Conservation (phyloP, 2,113 vertebrate genomes). For the Empidonax alnorum region DNA sequence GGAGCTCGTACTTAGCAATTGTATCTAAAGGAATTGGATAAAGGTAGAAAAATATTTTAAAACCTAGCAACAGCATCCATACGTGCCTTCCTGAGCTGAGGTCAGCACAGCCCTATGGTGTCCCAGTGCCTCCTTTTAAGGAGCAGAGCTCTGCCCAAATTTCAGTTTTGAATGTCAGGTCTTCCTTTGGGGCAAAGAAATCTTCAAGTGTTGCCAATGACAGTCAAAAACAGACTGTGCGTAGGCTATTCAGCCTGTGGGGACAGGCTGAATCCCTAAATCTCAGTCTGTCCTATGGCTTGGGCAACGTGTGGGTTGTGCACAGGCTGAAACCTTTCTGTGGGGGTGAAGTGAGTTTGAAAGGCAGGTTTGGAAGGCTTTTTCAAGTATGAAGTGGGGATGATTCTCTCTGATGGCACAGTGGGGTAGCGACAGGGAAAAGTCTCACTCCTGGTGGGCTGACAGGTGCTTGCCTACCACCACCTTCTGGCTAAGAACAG, state of each 20-base stretch:
- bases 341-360: neutral
- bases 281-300: neutral
- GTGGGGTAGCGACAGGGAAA: neutral
- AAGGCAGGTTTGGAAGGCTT: neutral
- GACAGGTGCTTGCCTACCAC: neutral
- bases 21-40: neutral
- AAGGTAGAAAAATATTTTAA: neutral
- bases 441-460: neutral
- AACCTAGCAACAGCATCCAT: neutral
- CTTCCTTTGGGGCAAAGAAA: neutral
- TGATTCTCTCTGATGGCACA: neutral
- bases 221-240: neutral
- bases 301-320: fast-evolving
- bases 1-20: neutral
- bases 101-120: neutral
- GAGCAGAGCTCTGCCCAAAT: neutral
- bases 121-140: neutral
- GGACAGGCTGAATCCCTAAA: neutral
- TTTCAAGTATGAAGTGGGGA: neutral
- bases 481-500: neutral
- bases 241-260: neutral
- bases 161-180: neutral
- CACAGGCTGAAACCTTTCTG: neutral
- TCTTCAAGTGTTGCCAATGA: neutral
- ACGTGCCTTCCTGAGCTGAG: neutral